Conservation (phyloP, 2,113 vertebrate species). For the Gallinago media region DNA sequence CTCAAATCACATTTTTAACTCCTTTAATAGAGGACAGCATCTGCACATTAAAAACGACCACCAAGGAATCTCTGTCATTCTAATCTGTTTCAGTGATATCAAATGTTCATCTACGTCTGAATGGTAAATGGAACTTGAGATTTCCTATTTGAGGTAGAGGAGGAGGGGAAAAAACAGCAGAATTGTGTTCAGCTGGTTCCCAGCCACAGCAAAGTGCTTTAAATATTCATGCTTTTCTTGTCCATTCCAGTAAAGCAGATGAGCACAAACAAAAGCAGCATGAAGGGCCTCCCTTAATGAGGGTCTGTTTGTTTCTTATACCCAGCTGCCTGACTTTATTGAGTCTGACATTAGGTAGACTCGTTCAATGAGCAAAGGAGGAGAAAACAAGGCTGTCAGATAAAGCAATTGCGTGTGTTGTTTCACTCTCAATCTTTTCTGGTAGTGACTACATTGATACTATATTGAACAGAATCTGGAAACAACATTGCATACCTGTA, state of each 20-base stretch:
- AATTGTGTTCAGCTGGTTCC: background rate
- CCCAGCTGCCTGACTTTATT: conserved; percentile 27
- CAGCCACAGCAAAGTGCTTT: background rate
- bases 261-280: conserved; percentile 57
- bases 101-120: background rate
- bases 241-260: conserved; percentile 12
- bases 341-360: background rate
- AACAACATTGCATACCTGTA: background rate
- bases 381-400: background rate
- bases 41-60: background rate
- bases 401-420: background rate
- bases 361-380: background rate
- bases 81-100: background rate
- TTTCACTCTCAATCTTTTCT: background rate
- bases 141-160: background rate
- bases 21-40: background rate
- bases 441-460: background rate
- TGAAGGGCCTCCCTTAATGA: conserved; percentile 31
- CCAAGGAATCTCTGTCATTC: background rate
- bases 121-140: background rate
- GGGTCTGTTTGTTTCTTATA: background rate
- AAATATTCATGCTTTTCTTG: conserved; percentile 42
- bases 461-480: background rate
- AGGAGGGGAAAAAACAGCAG: background rate
- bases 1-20: background rate